Base-by-base conservation (phyloP, 2,888 invertebrate species). In the Mythimna ferrago region DNA sequence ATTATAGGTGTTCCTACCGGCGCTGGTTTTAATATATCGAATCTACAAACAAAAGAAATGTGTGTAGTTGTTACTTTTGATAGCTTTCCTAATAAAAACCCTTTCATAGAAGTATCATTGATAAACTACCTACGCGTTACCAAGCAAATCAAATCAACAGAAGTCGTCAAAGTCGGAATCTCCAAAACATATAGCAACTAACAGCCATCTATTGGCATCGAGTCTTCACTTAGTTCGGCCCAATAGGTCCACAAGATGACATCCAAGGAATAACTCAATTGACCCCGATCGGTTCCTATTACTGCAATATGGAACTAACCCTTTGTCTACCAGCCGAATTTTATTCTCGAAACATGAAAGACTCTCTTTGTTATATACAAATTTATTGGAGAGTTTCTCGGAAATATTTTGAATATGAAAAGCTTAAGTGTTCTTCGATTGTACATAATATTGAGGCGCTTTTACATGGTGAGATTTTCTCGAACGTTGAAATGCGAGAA, bases 291-390 rank as follows among this genome's bases (percentile, higher is more conserved):
- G 79, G 41, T 73, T 57, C 66, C 76, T 66, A 85, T 85, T 83
- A 83, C 67, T 72, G 60, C 82, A 83, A 83, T 85, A 86, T 78
- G 83, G 74, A 75, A 67, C 77, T 66, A 87, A 82, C 84, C 86
- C 84, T 86, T 86, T 86, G 86, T 85, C 84, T 84, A 69, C 67
- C 14, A 74, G 54, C 71, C 71, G 62, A 84, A 75, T 81, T 85
- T 86, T 85, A 76, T 85, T 76, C 68, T 41, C 71, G 41, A 76
- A 74, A 83, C 78, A 84, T 80, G 73, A 84, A 81, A 72, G 61
- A 78, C 60, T 62, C 54, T 60, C 73, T 78, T 80, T 79, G 71
- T 71, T 71, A 73, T 68, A 60, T 41, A 72, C 48, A 44, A 44
- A 44, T 77, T 84, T 84, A 80, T 84, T 86, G 75, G 53, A 65